phyloP scores from a whole-genome alignment of 2,797 vertebrate genomes.

The Buceros bicornis region DNA sequence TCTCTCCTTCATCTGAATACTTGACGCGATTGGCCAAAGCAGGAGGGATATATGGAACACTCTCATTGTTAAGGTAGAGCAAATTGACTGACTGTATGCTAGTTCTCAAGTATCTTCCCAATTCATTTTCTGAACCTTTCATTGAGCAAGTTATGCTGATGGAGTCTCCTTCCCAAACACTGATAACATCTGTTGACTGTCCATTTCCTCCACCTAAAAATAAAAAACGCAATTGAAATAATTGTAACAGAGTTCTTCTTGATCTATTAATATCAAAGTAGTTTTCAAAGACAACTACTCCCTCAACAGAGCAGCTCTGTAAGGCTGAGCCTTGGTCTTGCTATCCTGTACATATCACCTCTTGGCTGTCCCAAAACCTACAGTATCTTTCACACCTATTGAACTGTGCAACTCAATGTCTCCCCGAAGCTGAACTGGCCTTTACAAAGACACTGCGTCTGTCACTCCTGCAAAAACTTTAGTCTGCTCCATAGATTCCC shows the following conservation, averaged over 20 bases:
- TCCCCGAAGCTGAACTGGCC: neutral
- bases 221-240: constrained; percentile 28
- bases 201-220: constrained; percentile 49
- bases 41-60: accelerated
- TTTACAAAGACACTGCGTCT: neutral
- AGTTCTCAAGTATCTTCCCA: neutral
- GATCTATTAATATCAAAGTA: neutral
- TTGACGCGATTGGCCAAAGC: accelerated
- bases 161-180: constrained; percentile 53
- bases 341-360: neutral
- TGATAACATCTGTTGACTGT: neutral
- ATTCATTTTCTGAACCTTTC: neutral
- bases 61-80: accelerated
- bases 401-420: neutral
- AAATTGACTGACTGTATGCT: accelerated
- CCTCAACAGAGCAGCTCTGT: accelerated
- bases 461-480: neutral
- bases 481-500: neutral
- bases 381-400: neutral
- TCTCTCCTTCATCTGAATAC: neutral
- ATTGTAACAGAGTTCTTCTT: neutral
- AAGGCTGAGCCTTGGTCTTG: neutral
- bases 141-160: constrained; percentile 36
- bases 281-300: neutral
- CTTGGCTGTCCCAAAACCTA: neutral